Evolutionary conservation across 2,113 vertebrate genomes (phyloP).

Genomic region (Elanoides forficatus): DNA sequence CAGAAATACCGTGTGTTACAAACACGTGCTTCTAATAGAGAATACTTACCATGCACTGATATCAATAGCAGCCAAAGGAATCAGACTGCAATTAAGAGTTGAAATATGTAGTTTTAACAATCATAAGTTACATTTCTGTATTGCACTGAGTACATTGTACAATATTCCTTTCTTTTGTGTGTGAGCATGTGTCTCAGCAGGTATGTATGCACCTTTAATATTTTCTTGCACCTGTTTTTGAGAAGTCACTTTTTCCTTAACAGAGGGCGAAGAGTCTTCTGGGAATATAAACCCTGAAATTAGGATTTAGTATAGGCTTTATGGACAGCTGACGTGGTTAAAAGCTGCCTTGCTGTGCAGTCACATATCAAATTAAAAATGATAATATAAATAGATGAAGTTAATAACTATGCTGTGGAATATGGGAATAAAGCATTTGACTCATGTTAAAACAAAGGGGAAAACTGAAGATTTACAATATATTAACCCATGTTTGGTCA

Average conservation of each 20-base stretch:
- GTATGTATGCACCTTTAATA: background rate
- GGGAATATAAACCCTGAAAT: background rate
- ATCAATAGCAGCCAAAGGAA: background rate
- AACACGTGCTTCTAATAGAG: background rate
- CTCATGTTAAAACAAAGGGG: background rate
- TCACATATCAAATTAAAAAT: conserved; percentile 33
- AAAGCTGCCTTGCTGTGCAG: background rate
- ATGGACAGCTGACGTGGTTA: conserved; percentile 14
- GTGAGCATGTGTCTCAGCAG: background rate
- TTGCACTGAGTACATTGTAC: background rate
- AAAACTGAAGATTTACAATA: background rate
- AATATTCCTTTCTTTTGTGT: background rate
- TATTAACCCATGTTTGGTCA: background rate
- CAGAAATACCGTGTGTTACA: background rate
- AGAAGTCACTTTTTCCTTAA: background rate
- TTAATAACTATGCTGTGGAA: background rate
- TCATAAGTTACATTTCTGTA: background rate
- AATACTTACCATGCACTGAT: background rate
- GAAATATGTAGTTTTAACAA: background rate
- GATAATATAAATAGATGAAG: background rate
- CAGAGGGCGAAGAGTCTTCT: background rate
- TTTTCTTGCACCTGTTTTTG: background rate
- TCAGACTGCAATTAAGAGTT: background rate
- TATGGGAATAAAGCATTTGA: background rate
- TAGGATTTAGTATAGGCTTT: background rate